Evolutionary conservation across 2,888 invertebrate genomes (phyloP).

Genomic region (Rhagium mordax): DNA sequence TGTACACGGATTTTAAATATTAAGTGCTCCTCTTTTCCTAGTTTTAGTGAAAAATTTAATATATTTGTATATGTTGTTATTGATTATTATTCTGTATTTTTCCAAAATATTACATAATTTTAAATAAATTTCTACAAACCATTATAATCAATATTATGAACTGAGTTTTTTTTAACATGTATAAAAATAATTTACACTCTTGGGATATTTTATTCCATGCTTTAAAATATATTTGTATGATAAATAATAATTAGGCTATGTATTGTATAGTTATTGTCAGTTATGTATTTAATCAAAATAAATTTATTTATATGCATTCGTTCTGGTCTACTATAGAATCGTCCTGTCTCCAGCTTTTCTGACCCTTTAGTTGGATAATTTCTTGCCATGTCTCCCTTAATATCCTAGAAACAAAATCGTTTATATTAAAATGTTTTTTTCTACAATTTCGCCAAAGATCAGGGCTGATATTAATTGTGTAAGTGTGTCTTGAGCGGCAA

Average conservation of each 20-base stretch:
- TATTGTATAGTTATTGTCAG: slow-evolving; percentile 55
- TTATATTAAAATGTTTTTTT: no score
- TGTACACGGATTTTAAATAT: slow-evolving; percentile 33
- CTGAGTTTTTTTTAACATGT: slow-evolving; percentile 38
- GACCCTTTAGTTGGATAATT: slow-evolving; percentile 74
- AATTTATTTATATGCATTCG: slow-evolving; percentile 63
- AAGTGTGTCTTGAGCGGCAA: no score
- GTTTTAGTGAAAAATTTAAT: slow-evolving; percentile 37
- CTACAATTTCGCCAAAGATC: no score
- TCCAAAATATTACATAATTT: slow-evolving; percentile 31
- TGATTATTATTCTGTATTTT: slow-evolving; percentile 36
- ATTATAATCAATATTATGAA: slow-evolving; percentile 37
- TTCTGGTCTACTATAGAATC: slow-evolving; percentile 67
- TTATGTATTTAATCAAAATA: slow-evolving; percentile 63
- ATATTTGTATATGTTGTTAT: slow-evolving; percentile 45
- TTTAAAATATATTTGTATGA: slow-evolving; percentile 53
- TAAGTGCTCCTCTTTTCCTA: slow-evolving; percentile 37
- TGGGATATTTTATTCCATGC: slow-evolving; percentile 53
- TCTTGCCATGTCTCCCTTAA: slow-evolving; percentile 74
- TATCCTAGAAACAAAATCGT: slow-evolving; percentile 17
- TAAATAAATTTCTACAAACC: slow-evolving; percentile 8
- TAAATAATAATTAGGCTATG: slow-evolving; percentile 52
- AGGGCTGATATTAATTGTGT: no score
- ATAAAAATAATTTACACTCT: slow-evolving; percentile 39
- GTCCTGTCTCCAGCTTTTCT: slow-evolving; percentile 73